Conservation (phyloP, 2,113 vertebrate genomes). For the Halichoerus grypus region DNA sequence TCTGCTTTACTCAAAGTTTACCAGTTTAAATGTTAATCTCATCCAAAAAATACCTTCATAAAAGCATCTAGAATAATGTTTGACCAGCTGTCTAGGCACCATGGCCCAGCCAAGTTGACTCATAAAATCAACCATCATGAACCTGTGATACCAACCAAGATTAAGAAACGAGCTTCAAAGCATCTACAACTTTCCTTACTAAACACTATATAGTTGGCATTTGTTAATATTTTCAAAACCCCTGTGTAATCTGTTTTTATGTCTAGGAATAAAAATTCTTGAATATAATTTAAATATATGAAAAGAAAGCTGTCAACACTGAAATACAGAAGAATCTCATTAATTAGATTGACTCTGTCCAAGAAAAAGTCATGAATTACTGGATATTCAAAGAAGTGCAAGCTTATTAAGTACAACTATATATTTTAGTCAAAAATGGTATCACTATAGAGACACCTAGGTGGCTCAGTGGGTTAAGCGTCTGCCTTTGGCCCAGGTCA, state of each 20-base stretch:
- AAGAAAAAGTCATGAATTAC: neutral
- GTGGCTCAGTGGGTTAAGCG: too few species aligned
- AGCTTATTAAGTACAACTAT: neutral
- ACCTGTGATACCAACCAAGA: neutral
- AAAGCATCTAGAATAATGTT: neutral
- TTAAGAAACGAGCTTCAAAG: neutral
- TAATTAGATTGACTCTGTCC: slow-evolving; percentile 7
- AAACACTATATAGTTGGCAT: neutral
- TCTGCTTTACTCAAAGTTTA: neutral
- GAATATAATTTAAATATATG: slow-evolving; percentile 44
- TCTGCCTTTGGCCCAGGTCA: too few species aligned
- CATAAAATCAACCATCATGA: neutral
- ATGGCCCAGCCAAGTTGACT: neutral
- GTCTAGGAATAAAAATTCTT: slow-evolving; percentile 44
- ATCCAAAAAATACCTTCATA: neutral
- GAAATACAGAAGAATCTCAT: slow-evolving; percentile 45
- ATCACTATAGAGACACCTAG: neutral
- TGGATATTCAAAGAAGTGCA: slow-evolving; percentile 40
- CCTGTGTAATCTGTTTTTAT: slow-evolving; percentile 24
- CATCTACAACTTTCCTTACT: neutral
- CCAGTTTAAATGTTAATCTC: neutral
- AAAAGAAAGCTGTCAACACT: slow-evolving; percentile 39
- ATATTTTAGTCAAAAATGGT: slow-evolving; percentile 37
- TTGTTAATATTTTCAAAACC: slow-evolving; percentile 44
- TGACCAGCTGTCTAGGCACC: neutral